Evolutionary conservation across 2,113 vertebrate species (phyloP).

Genomic region (Rhinogobius similis): DNA sequence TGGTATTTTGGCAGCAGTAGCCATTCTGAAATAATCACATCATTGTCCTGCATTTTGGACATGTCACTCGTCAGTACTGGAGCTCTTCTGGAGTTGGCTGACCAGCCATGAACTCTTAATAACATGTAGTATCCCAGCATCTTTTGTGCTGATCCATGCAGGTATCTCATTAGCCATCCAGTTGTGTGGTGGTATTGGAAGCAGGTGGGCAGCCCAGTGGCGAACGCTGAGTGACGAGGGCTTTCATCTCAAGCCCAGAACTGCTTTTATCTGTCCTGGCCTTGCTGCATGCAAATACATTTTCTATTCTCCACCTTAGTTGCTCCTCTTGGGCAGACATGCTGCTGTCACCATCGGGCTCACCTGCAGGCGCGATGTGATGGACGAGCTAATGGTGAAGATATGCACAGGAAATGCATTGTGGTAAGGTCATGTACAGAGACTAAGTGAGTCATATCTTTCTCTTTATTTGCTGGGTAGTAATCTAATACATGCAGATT

Average conservation of each 20-base stretch:
- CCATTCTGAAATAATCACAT: slow-evolving; percentile 59
- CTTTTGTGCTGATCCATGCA: slow-evolving; percentile 49
- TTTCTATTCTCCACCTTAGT: not conserved
- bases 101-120: slow-evolving; percentile 42
- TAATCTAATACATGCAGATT: not conserved
- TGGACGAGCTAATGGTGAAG: not conserved
- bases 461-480: not conserved
- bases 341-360: not conserved
- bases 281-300: slow-evolving; percentile 6
- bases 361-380: not conserved
- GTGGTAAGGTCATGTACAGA: not conserved
- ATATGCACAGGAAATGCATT: slow-evolving; percentile 1
- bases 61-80: slow-evolving; percentile 28
- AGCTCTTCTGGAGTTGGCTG: slow-evolving; percentile 28
- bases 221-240: slow-evolving; percentile 62
- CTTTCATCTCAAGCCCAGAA: slow-evolving; percentile 69
- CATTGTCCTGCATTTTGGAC: slow-evolving; percentile 55
- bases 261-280: slow-evolving; percentile 34
- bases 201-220: slow-evolving; percentile 65
- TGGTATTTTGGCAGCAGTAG: slow-evolving; percentile 59
- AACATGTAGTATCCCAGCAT: slow-evolving; percentile 55
- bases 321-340: not conserved
- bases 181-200: slow-evolving; percentile 50
- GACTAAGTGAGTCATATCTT: not conserved
- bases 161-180: slow-evolving; percentile 61